Percentiles rank a stretch among this genome's conserved stretches.
Evolutionary conservation across 2,888 invertebrate genomes (phyloP).

Genomic region (Saturnia pavonia): DNA sequence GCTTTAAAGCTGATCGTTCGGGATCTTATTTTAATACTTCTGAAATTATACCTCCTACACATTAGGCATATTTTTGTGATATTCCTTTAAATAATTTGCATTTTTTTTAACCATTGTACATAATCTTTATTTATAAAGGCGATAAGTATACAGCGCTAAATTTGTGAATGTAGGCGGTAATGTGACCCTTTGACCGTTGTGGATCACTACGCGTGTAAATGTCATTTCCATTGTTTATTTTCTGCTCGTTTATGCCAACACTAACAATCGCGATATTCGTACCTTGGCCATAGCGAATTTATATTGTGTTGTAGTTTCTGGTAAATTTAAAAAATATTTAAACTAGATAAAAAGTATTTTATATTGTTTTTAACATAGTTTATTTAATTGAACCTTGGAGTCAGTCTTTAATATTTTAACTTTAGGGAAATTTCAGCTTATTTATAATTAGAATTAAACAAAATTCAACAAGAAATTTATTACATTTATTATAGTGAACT

Average conservation of each 20-base stretch:
- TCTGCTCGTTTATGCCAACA: conserved; percentile 32
- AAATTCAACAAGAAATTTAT: neutral
- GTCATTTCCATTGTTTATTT: conserved; percentile 20
- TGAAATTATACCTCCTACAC: conserved; percentile 23
- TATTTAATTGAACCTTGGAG: neutral
- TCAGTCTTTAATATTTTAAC: neutral
- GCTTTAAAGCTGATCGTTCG: conserved; percentile 35
- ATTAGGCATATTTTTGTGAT: neutral
- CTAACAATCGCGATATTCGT: conserved; percentile 15
- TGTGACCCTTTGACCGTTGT: conserved; percentile 25
- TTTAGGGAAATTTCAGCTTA: neutral
- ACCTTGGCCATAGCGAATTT: neutral
- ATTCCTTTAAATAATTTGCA: neutral
- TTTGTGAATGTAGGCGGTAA: conserved; percentile 18
- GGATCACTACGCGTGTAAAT: conserved; percentile 21
- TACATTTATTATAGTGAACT: neutral
- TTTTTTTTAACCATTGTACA: neutral
- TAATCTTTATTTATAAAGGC: conserved; percentile 26
- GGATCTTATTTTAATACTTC: conserved; percentile 25
- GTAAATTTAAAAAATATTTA: neutral
- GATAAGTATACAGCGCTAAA: conserved; percentile 17
- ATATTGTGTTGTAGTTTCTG: neutral
- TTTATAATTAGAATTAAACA: too few species aligned
- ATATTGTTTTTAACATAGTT: neutral
- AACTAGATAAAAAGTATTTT: too few species aligned